Percentiles rank a stretch among this genome's conserved stretches.
Conservation (phyloP, 2,113 vertebrate genomes). For the Alces alces region DNA sequence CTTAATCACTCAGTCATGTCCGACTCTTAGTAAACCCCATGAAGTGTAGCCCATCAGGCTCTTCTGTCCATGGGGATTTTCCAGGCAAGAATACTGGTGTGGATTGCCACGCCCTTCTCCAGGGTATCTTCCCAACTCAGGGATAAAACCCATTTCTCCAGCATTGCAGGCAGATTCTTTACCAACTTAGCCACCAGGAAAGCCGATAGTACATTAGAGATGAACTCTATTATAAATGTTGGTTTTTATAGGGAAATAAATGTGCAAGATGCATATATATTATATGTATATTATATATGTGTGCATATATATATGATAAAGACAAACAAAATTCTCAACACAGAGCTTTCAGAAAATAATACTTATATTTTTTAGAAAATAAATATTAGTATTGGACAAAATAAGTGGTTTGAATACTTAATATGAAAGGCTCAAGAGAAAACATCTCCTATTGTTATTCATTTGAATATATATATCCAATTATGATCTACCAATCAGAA, state of each 20-base stretch:
- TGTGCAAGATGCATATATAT: background rate
- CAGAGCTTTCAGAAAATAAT: background rate
- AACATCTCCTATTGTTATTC: background rate
- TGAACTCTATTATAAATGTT: background rate
- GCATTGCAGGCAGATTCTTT: background rate
- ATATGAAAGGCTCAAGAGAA: background rate
- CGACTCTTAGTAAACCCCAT: background rate
- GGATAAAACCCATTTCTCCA: background rate
- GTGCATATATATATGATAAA: background rate
- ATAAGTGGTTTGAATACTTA: background rate
- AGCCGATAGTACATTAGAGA: background rate
- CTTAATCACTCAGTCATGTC: background rate
- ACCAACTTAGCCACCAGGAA: background rate
- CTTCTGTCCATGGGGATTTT: background rate
- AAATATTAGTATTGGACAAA: background rate
- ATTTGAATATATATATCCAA: background rate
- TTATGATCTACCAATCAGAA: background rate
- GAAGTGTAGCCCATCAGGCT: background rate
- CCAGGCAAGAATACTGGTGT: background rate
- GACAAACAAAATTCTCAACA: background rate
- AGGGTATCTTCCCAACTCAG: background rate
- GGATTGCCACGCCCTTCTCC: background rate
- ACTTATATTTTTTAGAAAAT: background rate
- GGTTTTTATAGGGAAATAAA: background rate
- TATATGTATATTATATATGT: background rate